Evolutionary conservation across 2,113 vertebrate species (phyloP).

Genomic region (Periophthalmodon schlosseri): DNA sequence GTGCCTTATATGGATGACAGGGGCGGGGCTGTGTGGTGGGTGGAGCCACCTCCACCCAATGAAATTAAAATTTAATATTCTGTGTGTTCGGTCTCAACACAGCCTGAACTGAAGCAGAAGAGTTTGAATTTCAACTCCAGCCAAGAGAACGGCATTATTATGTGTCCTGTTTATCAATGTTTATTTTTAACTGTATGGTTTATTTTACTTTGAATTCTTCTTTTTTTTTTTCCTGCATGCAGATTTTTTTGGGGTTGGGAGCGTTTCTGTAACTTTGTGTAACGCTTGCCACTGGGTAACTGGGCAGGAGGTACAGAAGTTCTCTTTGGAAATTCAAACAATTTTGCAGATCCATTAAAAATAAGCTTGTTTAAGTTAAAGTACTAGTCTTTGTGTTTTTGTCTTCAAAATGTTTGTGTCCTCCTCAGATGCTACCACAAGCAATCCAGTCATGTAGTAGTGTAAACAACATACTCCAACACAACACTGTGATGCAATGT

Average conservation of each 20-base stretch:
- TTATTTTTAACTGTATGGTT: slow-evolving; percentile 68
- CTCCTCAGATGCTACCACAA: not conserved
- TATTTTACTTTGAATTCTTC: slow-evolving; percentile 52
- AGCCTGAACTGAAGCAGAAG: slow-evolving; percentile 61
- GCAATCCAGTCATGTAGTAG: not conserved
- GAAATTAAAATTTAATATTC: slow-evolving; percentile 73
- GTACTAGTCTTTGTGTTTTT: slow-evolving; percentile 64
- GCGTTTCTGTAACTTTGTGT: slow-evolving; percentile 73
- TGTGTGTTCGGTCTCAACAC: slow-evolving; percentile 43
- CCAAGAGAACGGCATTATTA: slow-evolving; percentile 76
- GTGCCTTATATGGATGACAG: slow-evolving; percentile 96
- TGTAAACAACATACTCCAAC: no score
- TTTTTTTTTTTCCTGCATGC: slow-evolving; percentile 71
- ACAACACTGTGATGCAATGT: no score
- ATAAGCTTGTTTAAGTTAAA: slow-evolving; percentile 83
- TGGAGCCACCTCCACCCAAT: slow-evolving; percentile 68
- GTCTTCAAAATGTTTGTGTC: not conserved
- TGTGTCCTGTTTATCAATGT: slow-evolving; percentile 69
- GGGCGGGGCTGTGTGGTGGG: slow-evolving; percentile 78
- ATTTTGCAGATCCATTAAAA: slow-evolving; percentile 86
- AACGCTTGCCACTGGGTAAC: slow-evolving; percentile 73
- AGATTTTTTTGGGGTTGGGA: slow-evolving; percentile 68
- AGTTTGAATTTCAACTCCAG: slow-evolving; percentile 78
- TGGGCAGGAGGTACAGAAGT: slow-evolving; percentile 72
- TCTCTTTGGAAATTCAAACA: slow-evolving; percentile 82